These are phyloP conservation scores for Halcyon badia DNA, from an alignment of 2,797 vertebrate genomes.

Conservation along the genomic window DNA sequence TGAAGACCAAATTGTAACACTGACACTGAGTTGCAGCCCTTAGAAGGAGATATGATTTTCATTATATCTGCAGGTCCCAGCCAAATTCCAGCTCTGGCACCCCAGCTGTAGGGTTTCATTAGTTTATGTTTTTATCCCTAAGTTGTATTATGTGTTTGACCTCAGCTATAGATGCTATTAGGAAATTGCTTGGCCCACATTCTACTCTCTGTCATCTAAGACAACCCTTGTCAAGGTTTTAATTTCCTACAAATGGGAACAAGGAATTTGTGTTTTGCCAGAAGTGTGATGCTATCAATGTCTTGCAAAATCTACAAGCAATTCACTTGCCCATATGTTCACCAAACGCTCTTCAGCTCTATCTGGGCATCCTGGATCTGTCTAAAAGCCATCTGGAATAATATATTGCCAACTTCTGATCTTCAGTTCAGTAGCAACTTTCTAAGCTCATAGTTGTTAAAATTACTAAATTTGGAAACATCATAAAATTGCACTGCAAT, in stretches of 20 bases:
- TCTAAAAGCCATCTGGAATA: conserved; percentile 55
- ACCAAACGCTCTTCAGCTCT: conserved; percentile 22
- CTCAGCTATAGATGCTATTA: background rate
- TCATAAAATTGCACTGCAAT: background rate
- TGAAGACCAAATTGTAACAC: background rate
- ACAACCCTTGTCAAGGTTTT: background rate
- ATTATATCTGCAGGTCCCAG: background rate
- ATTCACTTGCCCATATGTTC: background rate
- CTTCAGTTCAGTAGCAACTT: conserved; percentile 23
- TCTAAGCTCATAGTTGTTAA: conserved; percentile 24
- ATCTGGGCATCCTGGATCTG: background rate
- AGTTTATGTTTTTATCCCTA: background rate
- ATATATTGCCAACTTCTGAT: background rate
- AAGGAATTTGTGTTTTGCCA: conserved; percentile 23
- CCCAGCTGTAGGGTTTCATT: background rate
- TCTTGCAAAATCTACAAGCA: conserved; percentile 25
- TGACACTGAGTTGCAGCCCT: background rate
- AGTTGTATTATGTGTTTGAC: background rate
- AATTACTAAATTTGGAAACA: conserved; percentile 39
- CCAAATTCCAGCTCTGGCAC: background rate
- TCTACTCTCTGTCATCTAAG: background rate
- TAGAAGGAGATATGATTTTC: background rate
- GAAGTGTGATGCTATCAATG: background rate
- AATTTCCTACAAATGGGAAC: background rate
- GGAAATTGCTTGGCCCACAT: background rate